A percentile compares a stretch with the other conserved stretches of the same genome.
phyloP scores from a whole-genome alignment of 2,888 invertebrate species.

The Hemaris fuciformis region DNA sequence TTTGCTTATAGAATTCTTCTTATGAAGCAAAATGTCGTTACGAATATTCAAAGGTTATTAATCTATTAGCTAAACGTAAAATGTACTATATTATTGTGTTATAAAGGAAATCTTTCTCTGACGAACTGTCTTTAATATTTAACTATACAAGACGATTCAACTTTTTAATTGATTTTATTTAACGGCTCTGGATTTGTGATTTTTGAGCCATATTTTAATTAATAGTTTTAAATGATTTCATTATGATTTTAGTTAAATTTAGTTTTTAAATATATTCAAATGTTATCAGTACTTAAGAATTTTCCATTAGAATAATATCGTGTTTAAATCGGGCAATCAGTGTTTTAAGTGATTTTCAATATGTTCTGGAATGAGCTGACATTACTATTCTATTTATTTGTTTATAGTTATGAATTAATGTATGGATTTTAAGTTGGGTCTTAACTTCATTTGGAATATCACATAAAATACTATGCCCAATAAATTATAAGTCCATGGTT shows the following conservation, averaged over 20 bases:
- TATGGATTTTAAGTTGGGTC: neutral
- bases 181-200: too few species aligned
- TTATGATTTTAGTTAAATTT: neutral
- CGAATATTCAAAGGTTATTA: neutral
- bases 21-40: neutral
- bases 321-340: neutral
- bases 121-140: neutral
- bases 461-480: neutral
- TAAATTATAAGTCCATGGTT: neutral
- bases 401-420: neutral
- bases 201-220: neutral
- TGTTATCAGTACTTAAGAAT: constrained; percentile 13
- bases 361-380: neutral
- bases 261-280: neutral
- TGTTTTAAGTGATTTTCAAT: neutral
- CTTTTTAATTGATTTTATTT: neutral
- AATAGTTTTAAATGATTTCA: neutral
- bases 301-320: constrained; percentile 28
- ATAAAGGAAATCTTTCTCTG: neutral
- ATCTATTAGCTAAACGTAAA: neutral
- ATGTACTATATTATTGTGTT: neutral
- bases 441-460: neutral
- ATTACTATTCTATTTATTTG: neutral
- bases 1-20: too few species aligned
- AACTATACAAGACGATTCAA: neutral